phyloP scores from a whole-genome alignment of 2,888 invertebrate species.

The Agrotis puta region DNA sequence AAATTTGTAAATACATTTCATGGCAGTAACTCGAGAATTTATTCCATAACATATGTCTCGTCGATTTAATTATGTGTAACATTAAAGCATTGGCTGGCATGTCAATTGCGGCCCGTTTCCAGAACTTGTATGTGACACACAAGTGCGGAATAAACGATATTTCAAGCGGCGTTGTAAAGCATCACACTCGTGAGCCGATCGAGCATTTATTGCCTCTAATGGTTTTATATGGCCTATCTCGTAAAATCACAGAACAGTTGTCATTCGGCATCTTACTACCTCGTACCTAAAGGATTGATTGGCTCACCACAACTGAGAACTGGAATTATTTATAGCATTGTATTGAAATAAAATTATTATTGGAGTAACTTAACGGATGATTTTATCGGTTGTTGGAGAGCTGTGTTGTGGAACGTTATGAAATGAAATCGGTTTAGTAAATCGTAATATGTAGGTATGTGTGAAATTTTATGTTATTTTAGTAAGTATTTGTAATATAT shows the following conservation, averaged over 20 bases:
- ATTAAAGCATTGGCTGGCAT: conserved; percentile 71
- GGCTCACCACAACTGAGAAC: conserved; percentile 21
- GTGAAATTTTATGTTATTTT: conserved; percentile 54
- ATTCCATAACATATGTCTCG: conserved; percentile 67
- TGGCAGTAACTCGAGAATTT: conserved; percentile 31
- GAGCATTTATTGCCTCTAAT: conserved; percentile 82
- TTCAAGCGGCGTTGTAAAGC: conserved; percentile 76
- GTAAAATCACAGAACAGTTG: conserved; percentile 78
- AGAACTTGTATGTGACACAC: conserved; percentile 58
- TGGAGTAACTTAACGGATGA: not conserved
- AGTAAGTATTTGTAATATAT: conserved; percentile 65
- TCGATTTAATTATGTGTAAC: conserved; percentile 74
- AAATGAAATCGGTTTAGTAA: not conserved
- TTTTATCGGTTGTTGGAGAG: conserved; percentile 6
- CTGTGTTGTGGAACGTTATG: not conserved
- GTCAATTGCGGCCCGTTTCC: conserved; percentile 70
- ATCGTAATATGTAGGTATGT: conserved; percentile 31
- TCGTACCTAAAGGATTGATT: conserved; percentile 43
- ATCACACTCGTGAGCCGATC: conserved; percentile 75
- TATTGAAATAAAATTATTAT: conserved; percentile 28
- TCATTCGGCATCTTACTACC: conserved; percentile 52
- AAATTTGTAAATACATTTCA: conserved; percentile 64
- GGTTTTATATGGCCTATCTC: conserved; percentile 78
- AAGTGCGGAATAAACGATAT: conserved; percentile 65
- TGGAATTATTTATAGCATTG: conserved; percentile 32